Evolutionary conservation across 1,140 invertebrate species (phyloP).

Genomic region (Cydia amplana): DNA sequence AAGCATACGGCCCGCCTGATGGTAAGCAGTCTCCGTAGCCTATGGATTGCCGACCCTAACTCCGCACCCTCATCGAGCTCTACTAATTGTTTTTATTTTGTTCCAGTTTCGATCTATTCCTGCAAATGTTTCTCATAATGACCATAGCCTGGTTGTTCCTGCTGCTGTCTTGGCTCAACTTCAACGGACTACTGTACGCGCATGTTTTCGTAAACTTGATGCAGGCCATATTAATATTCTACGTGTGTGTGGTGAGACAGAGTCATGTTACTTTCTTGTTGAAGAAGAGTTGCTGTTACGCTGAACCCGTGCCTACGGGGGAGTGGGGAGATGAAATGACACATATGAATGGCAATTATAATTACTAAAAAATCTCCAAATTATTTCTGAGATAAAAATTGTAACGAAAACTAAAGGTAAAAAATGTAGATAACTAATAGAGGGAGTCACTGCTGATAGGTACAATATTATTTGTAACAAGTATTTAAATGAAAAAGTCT

Average conservation of each 20-base stretch:
- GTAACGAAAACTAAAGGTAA: constrained; percentile 38
- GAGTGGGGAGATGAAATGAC: constrained; percentile 94
- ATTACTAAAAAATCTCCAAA: constrained; percentile 39
- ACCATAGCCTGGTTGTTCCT: constrained; percentile 86
- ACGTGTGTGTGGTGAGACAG: constrained; percentile 87
- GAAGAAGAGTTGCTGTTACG: constrained; percentile 88
- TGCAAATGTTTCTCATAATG: constrained; percentile 87
- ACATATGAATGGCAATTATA: constrained; percentile 87
- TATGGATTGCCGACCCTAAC: no score
- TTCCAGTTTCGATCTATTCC: constrained; percentile 88
- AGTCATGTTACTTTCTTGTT: constrained; percentile 88
- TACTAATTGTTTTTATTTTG: constrained; percentile 43
- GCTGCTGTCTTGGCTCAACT: constrained; percentile 85
- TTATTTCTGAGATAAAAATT: constrained; percentile 21
- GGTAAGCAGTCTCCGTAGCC: no score
- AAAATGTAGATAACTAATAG: neutral
- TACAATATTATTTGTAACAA: neutral
- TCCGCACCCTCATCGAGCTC: no score
- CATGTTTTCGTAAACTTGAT: constrained; percentile 87
- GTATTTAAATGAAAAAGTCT: no score
- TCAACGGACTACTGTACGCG: constrained; percentile 85
- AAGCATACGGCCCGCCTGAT: no score
- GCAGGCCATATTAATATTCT: constrained; percentile 86
- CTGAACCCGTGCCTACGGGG: constrained; percentile 82
- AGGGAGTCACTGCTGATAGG: neutral